These are phyloP conservation scores for Dioctria rufipes DNA, from an alignment of 2,888 invertebrate genomes.

Conservation along the genomic window DNA sequence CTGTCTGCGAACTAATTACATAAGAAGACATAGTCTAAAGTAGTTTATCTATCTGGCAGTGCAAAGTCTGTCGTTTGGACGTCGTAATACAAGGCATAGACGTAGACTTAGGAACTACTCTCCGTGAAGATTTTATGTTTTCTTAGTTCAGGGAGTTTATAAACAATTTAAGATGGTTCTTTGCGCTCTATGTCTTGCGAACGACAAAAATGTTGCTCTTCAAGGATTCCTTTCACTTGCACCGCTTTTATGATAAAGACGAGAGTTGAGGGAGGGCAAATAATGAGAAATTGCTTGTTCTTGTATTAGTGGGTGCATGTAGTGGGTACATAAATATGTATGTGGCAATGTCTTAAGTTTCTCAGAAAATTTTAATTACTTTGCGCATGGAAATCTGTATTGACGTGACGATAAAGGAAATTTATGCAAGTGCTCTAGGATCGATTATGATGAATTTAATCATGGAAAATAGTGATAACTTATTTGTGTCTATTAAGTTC, in stretches of 20 bases:
- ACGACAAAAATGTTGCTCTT: not conserved
- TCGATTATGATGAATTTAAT: too few species aligned
- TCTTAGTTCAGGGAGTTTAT: conserved; percentile 38
- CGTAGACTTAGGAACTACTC: conserved; percentile 17
- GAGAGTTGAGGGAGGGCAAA: too few species aligned
- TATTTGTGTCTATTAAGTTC: too few species aligned
- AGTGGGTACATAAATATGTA: too few species aligned
- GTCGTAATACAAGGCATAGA: not conserved
- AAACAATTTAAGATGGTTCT: conserved; percentile 43
- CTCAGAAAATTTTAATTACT: too few species aligned
- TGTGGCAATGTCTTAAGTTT: too few species aligned
- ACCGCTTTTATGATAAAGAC: not conserved
- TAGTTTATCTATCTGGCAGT: conserved; percentile 17
- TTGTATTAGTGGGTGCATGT: too few species aligned
- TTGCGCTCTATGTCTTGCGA: not conserved
- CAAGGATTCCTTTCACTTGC: conserved; percentile 26
- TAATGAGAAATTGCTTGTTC: too few species aligned
- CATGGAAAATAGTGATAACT: too few species aligned
- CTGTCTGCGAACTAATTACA: conserved; percentile 48
- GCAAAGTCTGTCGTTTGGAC: not conserved
- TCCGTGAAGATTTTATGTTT: not conserved
- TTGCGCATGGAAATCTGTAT: too few species aligned
- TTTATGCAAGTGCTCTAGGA: too few species aligned
- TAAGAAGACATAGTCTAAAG: conserved; percentile 30
- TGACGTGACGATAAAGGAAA: too few species aligned